Percentiles rank a stretch among this genome's conserved stretches.
Evolutionary conservation across 37 sponge, comb jelly and placozoan genomes (phyloP).

Genomic region (Aphrocallistes beatrix): DNA sequence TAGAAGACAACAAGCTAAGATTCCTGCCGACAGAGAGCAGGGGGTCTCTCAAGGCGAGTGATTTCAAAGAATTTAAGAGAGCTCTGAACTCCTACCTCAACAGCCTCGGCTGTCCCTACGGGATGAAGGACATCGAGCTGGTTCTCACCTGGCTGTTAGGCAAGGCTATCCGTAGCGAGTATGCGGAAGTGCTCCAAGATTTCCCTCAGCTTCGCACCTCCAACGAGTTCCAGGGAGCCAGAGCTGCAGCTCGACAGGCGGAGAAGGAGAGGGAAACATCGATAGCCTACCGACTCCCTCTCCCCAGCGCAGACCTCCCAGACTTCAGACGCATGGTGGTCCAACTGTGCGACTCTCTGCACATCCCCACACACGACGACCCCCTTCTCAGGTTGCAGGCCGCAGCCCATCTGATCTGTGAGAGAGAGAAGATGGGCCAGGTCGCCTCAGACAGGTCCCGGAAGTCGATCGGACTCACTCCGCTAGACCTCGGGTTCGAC

Average conservation of each 20-base stretch:
- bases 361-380: conserved; percentile 18
- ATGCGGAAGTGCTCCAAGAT: conserved; percentile 27
- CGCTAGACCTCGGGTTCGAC: conserved; percentile 77
- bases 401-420: not conserved
- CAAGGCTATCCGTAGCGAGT: conserved; percentile 70
- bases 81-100: conserved; percentile 58
- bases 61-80: conserved; percentile 35
- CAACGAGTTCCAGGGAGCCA: not conserved
- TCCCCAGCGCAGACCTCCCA: conserved; percentile 27
- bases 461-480: conserved; percentile 34
- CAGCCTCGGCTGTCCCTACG: conserved; percentile 67
- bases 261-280: not conserved
- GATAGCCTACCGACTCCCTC: not conserved
- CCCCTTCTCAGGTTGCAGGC: not conserved
- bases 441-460: not conserved
- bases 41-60: conserved; percentile 23
- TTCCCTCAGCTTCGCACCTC: conserved; percentile 24
- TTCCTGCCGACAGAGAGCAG: conserved; percentile 68
- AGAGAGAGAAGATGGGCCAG: not conserved
- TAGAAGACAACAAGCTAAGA: conserved; percentile 90
- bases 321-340: conserved; percentile 25
- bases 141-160: conserved; percentile 74
- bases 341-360: conserved; percentile 24
- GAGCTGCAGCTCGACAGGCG: not conserved
- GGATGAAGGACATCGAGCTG: conserved; percentile 18